Evolutionary conservation across 2,113 vertebrate species (phyloP).

Genomic region (Rhinoderma darwinii): DNA sequence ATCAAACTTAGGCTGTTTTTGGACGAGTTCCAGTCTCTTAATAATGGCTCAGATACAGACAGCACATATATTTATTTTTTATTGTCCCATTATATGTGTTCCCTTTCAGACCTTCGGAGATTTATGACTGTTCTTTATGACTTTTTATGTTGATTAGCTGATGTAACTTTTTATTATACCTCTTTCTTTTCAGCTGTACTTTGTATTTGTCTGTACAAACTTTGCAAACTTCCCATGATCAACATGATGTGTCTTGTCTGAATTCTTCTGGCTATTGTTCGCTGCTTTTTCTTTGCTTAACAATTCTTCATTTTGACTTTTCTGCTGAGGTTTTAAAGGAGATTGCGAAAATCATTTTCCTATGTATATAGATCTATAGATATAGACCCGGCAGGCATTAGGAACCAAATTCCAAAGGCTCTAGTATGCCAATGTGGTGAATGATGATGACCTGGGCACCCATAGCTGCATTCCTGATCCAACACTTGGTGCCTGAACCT

Average conservation of each 20-base stretch:
- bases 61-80: constrained; percentile 50
- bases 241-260: constrained; percentile 32
- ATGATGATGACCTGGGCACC: too few species aligned
- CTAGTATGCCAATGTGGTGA: background rate
- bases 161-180: constrained; percentile 47
- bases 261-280: background rate
- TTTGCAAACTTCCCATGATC: background rate
- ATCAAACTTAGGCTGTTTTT: constrained; percentile 10
- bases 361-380: background rate
- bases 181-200: background rate
- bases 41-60: constrained; percentile 40
- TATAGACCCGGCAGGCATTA: background rate
- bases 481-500: too few species aligned
- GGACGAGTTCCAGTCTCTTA: constrained; percentile 15
- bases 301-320: constrained; percentile 35
- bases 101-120: background rate
- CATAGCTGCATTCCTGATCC: too few species aligned
- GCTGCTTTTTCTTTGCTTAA: background rate
- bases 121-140: constrained; percentile 42
- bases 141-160: constrained; percentile 56
- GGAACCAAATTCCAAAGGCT: background rate
- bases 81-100: constrained; percentile 31
- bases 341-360: background rate
- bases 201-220: background rate
- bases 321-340: background rate